Percentiles rank a stretch among this genome's conserved stretches.
These are phyloP conservation scores for Agrilus cyanescens DNA, from an alignment of 2,888 invertebrate genomes.

Conservation along the genomic window DNA sequence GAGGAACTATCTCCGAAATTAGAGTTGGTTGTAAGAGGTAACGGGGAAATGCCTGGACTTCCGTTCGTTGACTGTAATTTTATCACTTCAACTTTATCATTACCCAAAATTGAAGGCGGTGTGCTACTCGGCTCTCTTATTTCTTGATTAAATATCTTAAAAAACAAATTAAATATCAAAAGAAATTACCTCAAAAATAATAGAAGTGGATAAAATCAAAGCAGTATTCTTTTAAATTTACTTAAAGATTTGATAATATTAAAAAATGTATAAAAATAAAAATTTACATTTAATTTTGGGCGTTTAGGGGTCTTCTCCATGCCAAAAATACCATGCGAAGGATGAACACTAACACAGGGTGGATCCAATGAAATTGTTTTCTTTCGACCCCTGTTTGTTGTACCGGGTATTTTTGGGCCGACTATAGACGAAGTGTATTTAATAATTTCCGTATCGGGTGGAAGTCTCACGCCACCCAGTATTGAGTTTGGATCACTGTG, in stretches of 20 bases:
- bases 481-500: conserved; percentile 71
- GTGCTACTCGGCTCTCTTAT: too few species aligned
- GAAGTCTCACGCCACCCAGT: conserved; percentile 70
- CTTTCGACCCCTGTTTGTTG: conserved; percentile 74
- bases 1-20: conserved; percentile 43
- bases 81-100: conserved; percentile 56
- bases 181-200: too few species aligned
- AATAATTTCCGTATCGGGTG: conserved; percentile 82
- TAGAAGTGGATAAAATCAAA: not conserved
- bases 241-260: not conserved
- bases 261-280: not conserved
- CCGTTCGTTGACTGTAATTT: conserved; percentile 58
- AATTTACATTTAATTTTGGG: conserved; percentile 30
- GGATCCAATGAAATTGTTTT: conserved; percentile 82
- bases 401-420: conserved; percentile 75
- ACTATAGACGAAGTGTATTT: conserved; percentile 81
- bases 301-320: conserved; percentile 38
- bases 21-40: conserved; percentile 17
- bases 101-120: too few species aligned
- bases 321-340: conserved; percentile 35
- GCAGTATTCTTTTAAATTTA: not conserved
- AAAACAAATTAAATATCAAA: too few species aligned
- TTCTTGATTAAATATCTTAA: too few species aligned
- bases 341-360: conserved; percentile 47
- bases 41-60: conserved; percentile 28